These are phyloP conservation scores for Rapana venosa DNA, from an alignment of 2,888 invertebrate genomes.

Conservation along the genomic window DNA sequence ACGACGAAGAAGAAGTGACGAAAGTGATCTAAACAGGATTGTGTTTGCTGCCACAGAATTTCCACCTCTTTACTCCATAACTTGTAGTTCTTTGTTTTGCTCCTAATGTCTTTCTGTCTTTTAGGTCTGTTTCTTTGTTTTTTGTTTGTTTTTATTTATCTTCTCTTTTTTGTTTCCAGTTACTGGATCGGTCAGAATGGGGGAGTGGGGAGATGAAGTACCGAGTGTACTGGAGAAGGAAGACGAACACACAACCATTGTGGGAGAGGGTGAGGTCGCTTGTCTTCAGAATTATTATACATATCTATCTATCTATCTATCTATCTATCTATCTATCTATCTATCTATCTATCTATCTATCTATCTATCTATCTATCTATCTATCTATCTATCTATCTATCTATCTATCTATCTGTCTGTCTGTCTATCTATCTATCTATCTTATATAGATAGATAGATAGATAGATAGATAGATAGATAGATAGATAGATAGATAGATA, in stretches of 20 bases:
- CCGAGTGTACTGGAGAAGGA: conserved; percentile 86
- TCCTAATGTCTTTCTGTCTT: not conserved
- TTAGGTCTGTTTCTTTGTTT: not conserved
- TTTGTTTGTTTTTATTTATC: too few relatives aligned
- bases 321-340: not conserved
- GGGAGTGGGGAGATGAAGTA: conserved; percentile 94
- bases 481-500: too few relatives aligned
- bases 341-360: not conserved
- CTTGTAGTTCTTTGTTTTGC: too few relatives aligned
- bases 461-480: not conserved
- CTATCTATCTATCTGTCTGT: not conserved
- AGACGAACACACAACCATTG: conserved; percentile 15
- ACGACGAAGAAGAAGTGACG: too few relatives aligned
- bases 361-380: not conserved
- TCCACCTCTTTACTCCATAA: too few relatives aligned
- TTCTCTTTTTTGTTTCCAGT: conserved; percentile 45
- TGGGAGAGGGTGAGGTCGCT: conserved; percentile 38
- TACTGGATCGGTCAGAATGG: conserved; percentile 83
- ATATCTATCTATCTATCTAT: not conserved
- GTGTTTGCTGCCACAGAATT: too few relatives aligned
- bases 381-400: not conserved
- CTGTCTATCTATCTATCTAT: not conserved
- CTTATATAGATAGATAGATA: not conserved
- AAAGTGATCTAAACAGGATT: too few relatives aligned
- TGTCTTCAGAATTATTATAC: too few relatives aligned